Evolutionary conservation across 2,888 invertebrate species (phyloP), one percentile per base, ranked within the genome.

Genomic region (Dione vanillae): DNA sequence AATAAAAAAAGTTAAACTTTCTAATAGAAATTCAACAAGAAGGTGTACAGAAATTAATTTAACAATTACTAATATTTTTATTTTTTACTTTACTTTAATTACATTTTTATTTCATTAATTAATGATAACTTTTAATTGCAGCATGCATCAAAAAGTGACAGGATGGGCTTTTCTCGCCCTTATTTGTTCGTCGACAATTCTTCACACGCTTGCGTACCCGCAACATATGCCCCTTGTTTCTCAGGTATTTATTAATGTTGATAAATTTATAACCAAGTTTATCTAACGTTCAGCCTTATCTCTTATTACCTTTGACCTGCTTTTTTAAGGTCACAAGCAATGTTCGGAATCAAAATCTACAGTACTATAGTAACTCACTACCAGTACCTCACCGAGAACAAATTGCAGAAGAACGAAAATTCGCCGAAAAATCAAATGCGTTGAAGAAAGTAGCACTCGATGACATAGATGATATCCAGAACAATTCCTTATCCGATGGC

Each of bases 381-480:
- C 90, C 90, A 51, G 76, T 80, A 66, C 82, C 83, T 40, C 85
- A 85, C 56, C 82, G 83, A 70, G 86, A 85, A 86, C 81, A 91
- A 90, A 73, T 92, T 82, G 83, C 91, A 79, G 84, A 95, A 78
- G 95, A 95, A 73, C 94, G 98, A 75, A 98, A 98, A 93, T 97
- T 96, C 86, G 97, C 97, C 0, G 97, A 97, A 84, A 98, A 98
- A 85, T 96, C 97, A 14, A 98, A 98, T 84, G 96, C 97, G 16
- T 95, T 97, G 81, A 98, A 98, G 91, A 98, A 98, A 91, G 97
- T 97, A 6, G 96, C 96, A 2, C 87, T 96, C 43, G 97, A 97
- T 80, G 97, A 97, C 83, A 88, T 97, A 74, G 97, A 97, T 78
- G 97, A 97, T 78, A 94, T 97, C 75, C 95, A 96, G 84, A 96